Conservation (phyloP, 2,797 vertebrate species). For the Cyprinodon diabolis region DNA sequence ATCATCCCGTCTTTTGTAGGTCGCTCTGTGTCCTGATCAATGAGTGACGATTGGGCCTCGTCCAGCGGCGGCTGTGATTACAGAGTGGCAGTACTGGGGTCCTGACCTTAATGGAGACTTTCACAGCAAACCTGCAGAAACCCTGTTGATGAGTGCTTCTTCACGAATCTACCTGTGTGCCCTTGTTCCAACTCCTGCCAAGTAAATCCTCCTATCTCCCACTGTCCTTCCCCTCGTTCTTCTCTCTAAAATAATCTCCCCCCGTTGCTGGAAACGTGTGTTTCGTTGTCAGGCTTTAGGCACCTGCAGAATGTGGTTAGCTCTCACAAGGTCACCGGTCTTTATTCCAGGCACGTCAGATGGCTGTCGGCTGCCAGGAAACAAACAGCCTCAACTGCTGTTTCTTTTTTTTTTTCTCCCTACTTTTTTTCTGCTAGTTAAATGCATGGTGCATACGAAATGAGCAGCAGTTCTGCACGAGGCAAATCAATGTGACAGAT, state of each 20-base stretch:
- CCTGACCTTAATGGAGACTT: slow-evolving; percentile 55
- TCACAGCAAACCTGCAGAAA: slow-evolving; percentile 35
- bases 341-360: slow-evolving; percentile 67
- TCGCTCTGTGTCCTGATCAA: slow-evolving; percentile 45
- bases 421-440: slow-evolving; percentile 12
- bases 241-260: slow-evolving; percentile 51
- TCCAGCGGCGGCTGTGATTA: slow-evolving; percentile 52
- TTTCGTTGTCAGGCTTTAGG: slow-evolving; percentile 64
- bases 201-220: slow-evolving; percentile 14
- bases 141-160: slow-evolving; percentile 35
- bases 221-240: slow-evolving; percentile 44
- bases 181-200: slow-evolving; percentile 14
- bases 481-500: slow-evolving; percentile 14
- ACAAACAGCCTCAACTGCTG: slow-evolving; percentile 48
- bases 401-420: not conserved
- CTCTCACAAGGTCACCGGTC: slow-evolving; percentile 67
- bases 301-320: slow-evolving; percentile 58
- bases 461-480: slow-evolving; percentile 35
- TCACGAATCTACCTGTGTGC: slow-evolving; percentile 25
- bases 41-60: slow-evolving; percentile 59
- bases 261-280: slow-evolving; percentile 47
- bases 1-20: slow-evolving; percentile 18
- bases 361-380: slow-evolving; percentile 49
- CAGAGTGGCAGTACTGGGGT: slow-evolving; percentile 53
- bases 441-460: slow-evolving; percentile 56